A percentile compares a stretch with the other conserved stretches of the same genome.
Evolutionary conservation across 2,888 invertebrate genomes (phyloP).

Genomic region (Macrophya alboannulata): DNA sequence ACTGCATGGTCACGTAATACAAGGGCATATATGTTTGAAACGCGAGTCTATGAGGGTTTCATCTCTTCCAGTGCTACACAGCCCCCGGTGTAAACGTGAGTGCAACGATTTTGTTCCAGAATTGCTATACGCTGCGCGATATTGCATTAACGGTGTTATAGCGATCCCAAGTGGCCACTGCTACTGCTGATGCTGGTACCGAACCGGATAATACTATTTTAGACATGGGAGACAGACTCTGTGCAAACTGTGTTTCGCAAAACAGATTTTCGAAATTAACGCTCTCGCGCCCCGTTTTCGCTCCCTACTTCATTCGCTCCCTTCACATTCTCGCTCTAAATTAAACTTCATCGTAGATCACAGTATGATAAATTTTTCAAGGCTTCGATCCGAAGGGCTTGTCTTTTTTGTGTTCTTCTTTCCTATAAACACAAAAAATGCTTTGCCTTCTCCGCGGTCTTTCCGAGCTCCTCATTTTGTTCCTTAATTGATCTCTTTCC

Average conservation of each 20-base stretch:
- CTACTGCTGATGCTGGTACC: conserved; percentile 8
- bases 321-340: neutral
- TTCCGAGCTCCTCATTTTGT: neutral
- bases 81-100: conserved; percentile 6
- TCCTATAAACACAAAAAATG: no score
- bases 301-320: neutral
- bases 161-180: neutral
- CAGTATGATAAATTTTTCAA: no score
- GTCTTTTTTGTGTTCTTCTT: no score
- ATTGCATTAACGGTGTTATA: conserved; percentile 35
- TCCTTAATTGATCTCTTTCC: neutral
- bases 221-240: conserved; percentile 11
- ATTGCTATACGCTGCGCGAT: neutral
- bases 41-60: conserved; percentile 25
- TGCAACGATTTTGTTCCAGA: conserved; percentile 20
- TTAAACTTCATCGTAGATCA: neutral
- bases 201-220: neutral
- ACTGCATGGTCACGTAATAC: conserved; percentile 22
- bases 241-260: neutral
- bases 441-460: neutral
- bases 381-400: no score
- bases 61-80: conserved; percentile 21
- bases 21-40: neutral
- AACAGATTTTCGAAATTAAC: neutral
- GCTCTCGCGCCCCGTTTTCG: neutral